Percentiles rank a stretch among this genome's conserved stretches.
Conservation (phyloP, 2,797 vertebrate genomes). For the Schizopygopsis pylzovi region DNA sequence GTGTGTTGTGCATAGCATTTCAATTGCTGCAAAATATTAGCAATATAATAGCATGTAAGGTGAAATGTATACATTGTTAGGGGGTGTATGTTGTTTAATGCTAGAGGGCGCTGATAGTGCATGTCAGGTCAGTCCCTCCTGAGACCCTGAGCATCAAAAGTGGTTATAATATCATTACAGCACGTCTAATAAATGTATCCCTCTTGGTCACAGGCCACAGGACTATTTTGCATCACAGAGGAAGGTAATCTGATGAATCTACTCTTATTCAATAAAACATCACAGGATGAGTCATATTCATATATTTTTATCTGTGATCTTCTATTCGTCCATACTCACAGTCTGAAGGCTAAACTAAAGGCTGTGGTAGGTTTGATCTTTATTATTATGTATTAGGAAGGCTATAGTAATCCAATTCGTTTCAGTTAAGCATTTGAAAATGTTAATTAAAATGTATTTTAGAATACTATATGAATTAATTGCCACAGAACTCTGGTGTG, state of each 20-base stretch:
- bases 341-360: constrained; percentile 6
- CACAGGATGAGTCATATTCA: constrained; percentile 1
- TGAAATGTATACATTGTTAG: neutral
- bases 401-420: neutral
- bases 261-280: constrained; percentile 34
- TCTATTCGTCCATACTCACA: constrained; percentile 35
- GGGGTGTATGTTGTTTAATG: neutral
- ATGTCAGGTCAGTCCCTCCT: neutral
- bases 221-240: neutral
- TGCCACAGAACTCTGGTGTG: neutral
- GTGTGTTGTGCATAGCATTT: neutral
- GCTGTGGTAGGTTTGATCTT: neutral
- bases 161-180: constrained; percentile 54
- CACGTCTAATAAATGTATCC: constrained; percentile 50
- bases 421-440: neutral
- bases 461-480: too few species aligned
- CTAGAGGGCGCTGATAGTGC: constrained; percentile 16
- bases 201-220: constrained; percentile 7
- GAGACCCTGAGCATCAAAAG: constrained; percentile 33
- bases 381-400: constrained; percentile 7
- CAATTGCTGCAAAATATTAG: neutral
- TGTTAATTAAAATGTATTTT: too few species aligned
- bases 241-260: neutral
- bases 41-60: neutral
- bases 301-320: neutral